Evolutionary conservation across 2,113 vertebrate species (phyloP), one percentile per base, ranked within the genome.

Genomic region (Menura novaehollandiae): DNA sequence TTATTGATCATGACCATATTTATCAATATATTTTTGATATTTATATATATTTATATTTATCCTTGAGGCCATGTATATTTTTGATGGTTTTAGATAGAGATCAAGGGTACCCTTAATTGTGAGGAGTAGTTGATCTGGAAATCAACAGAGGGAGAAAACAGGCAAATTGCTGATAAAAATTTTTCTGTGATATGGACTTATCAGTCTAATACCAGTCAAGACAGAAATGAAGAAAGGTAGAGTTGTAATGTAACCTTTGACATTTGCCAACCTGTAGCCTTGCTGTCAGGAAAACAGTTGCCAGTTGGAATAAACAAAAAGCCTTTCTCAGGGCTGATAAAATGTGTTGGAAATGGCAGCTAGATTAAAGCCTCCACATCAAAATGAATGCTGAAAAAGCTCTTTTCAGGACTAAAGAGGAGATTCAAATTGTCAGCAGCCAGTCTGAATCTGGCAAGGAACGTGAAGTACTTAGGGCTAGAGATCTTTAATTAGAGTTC

Each of bases 361-460:
- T 92, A 94, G 86, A 97, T 95, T 97, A 96, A 97, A 97, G 94
- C 39, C 41, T 86, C 84, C 59, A 92, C 93, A 94, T 95, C 88
- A 97, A 93, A 97, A 97, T 91, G 94, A 93, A 97, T 83, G 75
- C 56, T 94, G 88, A 85, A 96, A 95, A 92, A 96, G 63, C 72
- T 78, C 81, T 91, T 91, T 94, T 95, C 81, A 89, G 78, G 64
- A 39, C 77, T 89, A 68, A 93, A 93, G 87, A 96, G 85, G 81
- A 96, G 93, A 96, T 96, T 91, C 82, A 88, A 91, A 75, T 94
- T 97, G 95, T 97, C 96, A 97, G 93, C 94, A 97, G 94, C 75
- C 94, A 95, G 93, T 89, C 91, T 91, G 88, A 95, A 60, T 94
- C 92, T 94, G 75, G 96, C 84, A 96, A 97, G 82, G 58, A 91